A percentile compares a stretch with the other conserved stretches of the same genome.
Evolutionary conservation across 2,888 invertebrate species (phyloP).

Genomic region (Coleophora deauratella): DNA sequence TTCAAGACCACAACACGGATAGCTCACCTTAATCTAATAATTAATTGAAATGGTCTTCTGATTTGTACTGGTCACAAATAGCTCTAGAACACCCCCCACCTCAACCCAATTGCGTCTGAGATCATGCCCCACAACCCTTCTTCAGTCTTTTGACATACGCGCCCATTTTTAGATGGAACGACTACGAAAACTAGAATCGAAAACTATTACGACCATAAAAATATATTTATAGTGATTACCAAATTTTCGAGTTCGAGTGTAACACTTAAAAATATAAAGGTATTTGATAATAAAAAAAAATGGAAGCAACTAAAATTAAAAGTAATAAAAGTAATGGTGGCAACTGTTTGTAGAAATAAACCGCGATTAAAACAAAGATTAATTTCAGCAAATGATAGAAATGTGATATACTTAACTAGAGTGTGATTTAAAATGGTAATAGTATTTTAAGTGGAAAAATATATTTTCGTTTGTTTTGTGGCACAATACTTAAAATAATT

Average conservation of each 20-base stretch:
- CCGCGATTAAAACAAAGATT: no score
- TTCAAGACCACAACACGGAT: conserved; percentile 56
- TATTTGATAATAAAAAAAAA: conserved; percentile 36
- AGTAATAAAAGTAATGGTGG: conserved; percentile 3
- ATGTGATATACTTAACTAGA: no score
- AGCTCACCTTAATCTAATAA: conserved; percentile 73
- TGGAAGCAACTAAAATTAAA: conserved; percentile 13
- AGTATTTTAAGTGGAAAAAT: not conserved
- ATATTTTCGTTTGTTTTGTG: no score
- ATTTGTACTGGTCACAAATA: conserved; percentile 71
- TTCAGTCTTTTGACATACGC: conserved; percentile 72
- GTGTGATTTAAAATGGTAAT: not conserved
- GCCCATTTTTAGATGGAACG: conserved; percentile 70
- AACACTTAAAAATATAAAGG: conserved; percentile 33
- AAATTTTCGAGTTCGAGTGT: conserved; percentile 20
- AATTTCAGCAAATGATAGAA: not conserved
- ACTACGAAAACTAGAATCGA: conserved; percentile 55
- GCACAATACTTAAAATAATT: conserved; percentile 29
- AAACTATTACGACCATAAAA: conserved; percentile 26
- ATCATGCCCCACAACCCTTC: conserved; percentile 46
- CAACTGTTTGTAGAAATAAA: no score
- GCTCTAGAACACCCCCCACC: conserved; percentile 35
- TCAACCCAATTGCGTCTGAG: conserved; percentile 31
- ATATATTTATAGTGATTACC: not conserved
- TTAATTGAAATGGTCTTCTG: conserved; percentile 71